Evolutionary conservation across 2,113 vertebrate species (phyloP).

Genomic region (Crocuta crocuta): DNA sequence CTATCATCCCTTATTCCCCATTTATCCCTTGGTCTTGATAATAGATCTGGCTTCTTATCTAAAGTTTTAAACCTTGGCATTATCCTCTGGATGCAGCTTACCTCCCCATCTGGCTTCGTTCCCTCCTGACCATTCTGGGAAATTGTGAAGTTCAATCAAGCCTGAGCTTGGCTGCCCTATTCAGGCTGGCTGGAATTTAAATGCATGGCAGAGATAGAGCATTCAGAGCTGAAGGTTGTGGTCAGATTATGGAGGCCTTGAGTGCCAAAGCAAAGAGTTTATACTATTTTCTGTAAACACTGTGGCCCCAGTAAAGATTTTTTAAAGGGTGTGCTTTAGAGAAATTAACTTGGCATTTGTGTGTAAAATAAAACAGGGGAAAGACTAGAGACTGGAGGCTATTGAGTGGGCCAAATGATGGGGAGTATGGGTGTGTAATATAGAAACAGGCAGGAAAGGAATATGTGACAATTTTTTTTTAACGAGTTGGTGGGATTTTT

Average conservation of each 20-base stretch:
- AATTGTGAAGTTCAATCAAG: slow-evolving; percentile 11
- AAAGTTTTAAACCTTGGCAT: slow-evolving; percentile 56
- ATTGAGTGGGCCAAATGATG: neutral
- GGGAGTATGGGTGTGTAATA: neutral
- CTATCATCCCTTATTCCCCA: neutral
- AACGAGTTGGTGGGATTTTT: neutral
- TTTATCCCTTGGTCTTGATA: slow-evolving; percentile 47
- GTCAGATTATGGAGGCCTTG: neutral
- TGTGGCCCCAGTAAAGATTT: neutral
- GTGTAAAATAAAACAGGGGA: neutral
- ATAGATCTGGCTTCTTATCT: slow-evolving; percentile 4
- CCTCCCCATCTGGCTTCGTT: slow-evolving; percentile 45
- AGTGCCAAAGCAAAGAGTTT: slow-evolving; percentile 6
- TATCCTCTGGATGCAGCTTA: neutral
- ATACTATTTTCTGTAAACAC: neutral
- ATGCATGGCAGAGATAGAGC: neutral
- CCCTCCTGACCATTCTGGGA: slow-evolving; percentile 63
- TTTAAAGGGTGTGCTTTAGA: neutral
- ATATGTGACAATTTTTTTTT: neutral
- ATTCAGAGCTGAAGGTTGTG: neutral
- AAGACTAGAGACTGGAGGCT: neutral
- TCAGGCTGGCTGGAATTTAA: slow-evolving; percentile 45
- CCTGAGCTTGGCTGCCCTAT: neutral
- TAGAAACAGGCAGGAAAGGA: neutral
- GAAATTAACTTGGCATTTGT: neutral